A percentile compares a stretch with the other conserved stretches of the same genome.
Conservation (phyloP, 2,888 invertebrate species). For the Steinernema hermaphroditum region DNA sequence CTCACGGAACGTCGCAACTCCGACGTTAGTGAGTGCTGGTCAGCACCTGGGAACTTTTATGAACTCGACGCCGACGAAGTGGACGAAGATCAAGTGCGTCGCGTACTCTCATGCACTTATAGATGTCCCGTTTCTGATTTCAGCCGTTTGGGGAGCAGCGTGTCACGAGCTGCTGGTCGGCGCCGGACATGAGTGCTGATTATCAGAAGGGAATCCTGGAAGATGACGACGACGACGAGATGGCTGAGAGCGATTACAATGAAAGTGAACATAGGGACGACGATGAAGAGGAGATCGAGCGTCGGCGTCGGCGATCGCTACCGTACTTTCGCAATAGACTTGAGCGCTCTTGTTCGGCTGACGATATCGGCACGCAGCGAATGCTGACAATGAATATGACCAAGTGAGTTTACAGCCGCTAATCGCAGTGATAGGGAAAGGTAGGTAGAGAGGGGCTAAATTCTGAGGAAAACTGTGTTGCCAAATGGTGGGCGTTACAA, state of each 20-base stretch:
- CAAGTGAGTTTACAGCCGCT: background rate
- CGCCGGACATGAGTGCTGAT: constrained; percentile 3
- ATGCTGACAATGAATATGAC: constrained; percentile 20
- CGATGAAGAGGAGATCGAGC: constrained; percentile 7
- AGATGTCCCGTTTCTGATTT: background rate
- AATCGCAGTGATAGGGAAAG: too few species aligned
- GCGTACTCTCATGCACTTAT: background rate
- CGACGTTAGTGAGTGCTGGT: constrained; percentile 19
- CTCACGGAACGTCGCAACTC: constrained; percentile 25
- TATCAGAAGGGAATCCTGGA: constrained; percentile 2
- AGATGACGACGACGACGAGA: constrained; percentile 15
- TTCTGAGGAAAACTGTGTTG: too few species aligned
- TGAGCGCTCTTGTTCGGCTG: constrained; percentile 8
- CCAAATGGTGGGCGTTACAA: too few species aligned
- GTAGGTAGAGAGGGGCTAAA: too few species aligned
- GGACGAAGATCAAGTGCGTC: background rate
- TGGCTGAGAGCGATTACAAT: background rate
- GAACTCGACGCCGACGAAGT: background rate
- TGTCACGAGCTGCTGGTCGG: constrained; percentile 19
- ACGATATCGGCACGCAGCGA: constrained; percentile 13
- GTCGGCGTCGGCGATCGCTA: background rate
- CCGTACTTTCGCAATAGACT: constrained; percentile 12
- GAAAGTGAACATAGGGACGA: background rate
- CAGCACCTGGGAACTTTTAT: constrained; percentile 18
- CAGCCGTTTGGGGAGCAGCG: constrained; percentile 11